Evolutionary conservation across 2,888 invertebrate species (phyloP).

Genomic region (Yponomeuta plumbellus): DNA sequence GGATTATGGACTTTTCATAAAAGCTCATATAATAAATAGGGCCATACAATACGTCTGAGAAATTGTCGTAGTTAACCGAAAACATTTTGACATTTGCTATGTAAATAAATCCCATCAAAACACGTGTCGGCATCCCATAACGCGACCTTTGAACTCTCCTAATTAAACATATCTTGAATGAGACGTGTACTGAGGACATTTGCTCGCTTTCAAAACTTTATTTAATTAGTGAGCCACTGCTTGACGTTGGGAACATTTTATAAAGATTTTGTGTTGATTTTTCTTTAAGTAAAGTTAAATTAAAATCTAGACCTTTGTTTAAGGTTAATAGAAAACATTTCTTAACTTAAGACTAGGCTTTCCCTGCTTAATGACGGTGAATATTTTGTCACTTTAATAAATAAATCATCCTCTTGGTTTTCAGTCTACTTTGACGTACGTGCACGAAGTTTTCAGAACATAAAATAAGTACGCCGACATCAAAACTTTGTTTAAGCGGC

Average conservation of each 20-base stretch:
- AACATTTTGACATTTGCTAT: not conserved
- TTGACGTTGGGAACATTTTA: not conserved
- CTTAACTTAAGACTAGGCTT: not conserved
- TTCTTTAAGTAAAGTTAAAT: too few species aligned
- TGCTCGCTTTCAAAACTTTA: not conserved
- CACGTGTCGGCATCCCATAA: not conserved
- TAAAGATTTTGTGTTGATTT: not conserved
- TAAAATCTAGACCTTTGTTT: too few species aligned
- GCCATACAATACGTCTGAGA: not conserved
- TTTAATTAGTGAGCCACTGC: not conserved
- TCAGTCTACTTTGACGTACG: not conserved
- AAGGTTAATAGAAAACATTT: not conserved
- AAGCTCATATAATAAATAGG: not conserved
- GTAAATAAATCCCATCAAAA: not conserved
- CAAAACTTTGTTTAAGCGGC: not conserved
- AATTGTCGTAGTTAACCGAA: not conserved
- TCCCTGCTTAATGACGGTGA: not conserved
- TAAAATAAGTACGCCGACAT: not conserved
- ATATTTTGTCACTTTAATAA: not conserved
- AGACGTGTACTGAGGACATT: not conserved
- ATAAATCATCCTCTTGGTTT: constrained; percentile 1
- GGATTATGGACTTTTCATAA: not conserved
- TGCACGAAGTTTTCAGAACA: not conserved
- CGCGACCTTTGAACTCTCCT: not conserved
- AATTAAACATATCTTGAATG: not conserved